Conservation (phyloP, 2,888 invertebrate genomes). For the Lampropteryx suffumata region DNA sequence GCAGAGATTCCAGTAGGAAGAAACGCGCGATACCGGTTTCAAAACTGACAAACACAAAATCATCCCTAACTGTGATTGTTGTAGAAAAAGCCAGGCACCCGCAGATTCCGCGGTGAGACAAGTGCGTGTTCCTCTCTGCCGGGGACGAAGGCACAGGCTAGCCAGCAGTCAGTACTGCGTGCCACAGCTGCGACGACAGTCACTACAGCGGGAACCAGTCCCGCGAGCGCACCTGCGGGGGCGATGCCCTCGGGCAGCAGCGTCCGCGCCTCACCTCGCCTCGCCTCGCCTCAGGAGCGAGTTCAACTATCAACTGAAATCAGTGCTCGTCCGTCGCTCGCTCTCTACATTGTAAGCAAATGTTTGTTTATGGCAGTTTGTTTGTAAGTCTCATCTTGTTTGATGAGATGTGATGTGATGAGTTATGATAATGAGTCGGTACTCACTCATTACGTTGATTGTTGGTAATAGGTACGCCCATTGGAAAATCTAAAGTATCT, state of each 20-base stretch:
- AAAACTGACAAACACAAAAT: neutral
- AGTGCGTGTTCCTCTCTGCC: conserved; percentile 1
- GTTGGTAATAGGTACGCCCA: neutral
- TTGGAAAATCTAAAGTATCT: too few species aligned
- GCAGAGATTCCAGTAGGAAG: too few species aligned
- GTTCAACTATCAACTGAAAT: conserved; percentile 6
- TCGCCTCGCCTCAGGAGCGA: neutral
- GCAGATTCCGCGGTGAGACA: conserved; percentile 6
- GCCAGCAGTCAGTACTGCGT: neutral
- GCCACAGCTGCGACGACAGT: neutral
- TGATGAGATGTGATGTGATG: conserved; percentile 8
- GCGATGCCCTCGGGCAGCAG: conserved; percentile 15
- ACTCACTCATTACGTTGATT: neutral
- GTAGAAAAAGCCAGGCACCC: conserved; percentile 1
- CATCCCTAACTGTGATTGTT: neutral
- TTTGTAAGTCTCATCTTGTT: conserved; percentile 3
- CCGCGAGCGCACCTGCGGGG: conserved; percentile 17
- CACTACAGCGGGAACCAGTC: conserved; percentile 16
- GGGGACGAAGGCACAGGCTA: conserved; percentile 7
- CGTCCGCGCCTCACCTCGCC: neutral
- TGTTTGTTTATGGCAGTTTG: conserved; percentile 12
- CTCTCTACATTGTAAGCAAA: conserved; percentile 13
- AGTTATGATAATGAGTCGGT: neutral
- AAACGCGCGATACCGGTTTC: neutral
- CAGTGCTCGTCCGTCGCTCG: conserved; percentile 8